Evolutionary conservation across 2,797 vertebrate species (phyloP).

Genomic region (Paramormyrops hopkinsi): DNA sequence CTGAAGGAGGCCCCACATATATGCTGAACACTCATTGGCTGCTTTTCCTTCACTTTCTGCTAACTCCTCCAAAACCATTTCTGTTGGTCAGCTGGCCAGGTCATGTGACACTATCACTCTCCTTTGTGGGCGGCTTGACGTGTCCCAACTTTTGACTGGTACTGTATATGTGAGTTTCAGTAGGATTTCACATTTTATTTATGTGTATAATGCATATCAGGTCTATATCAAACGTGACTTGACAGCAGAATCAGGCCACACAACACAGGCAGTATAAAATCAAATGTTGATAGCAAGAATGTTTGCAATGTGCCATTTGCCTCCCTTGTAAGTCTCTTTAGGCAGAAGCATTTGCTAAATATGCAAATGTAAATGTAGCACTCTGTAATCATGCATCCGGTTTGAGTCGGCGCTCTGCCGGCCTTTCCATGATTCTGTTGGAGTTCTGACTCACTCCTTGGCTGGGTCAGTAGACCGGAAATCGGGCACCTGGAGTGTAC

Average conservation of each 20-base stretch:
- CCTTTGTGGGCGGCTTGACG: neutral
- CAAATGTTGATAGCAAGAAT: neutral
- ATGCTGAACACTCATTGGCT: neutral
- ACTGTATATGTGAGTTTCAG: neutral
- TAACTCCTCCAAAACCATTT: neutral
- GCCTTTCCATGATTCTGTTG: neutral
- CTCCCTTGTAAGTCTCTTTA: neutral
- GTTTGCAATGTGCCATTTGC: neutral
- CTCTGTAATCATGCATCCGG: neutral
- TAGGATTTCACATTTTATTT: neutral
- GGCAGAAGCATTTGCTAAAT: neutral
- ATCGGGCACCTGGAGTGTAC: slow-evolving; percentile 85
- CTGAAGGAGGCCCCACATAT: neutral
- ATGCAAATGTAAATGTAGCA: neutral
- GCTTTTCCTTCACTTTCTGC: neutral
- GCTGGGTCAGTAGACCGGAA: slow-evolving; percentile 64
- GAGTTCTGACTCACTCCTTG: neutral
- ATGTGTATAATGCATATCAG: neutral
- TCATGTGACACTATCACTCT: neutral
- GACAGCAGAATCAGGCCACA: neutral
- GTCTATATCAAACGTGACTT: neutral
- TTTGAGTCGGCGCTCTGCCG: neutral
- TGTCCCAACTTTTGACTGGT: neutral
- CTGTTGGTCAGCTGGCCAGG: neutral
- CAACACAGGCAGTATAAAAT: neutral